These are phyloP conservation scores for Apotomis capreana DNA, from an alignment of 2,888 invertebrate species.

Conservation along the genomic window DNA sequence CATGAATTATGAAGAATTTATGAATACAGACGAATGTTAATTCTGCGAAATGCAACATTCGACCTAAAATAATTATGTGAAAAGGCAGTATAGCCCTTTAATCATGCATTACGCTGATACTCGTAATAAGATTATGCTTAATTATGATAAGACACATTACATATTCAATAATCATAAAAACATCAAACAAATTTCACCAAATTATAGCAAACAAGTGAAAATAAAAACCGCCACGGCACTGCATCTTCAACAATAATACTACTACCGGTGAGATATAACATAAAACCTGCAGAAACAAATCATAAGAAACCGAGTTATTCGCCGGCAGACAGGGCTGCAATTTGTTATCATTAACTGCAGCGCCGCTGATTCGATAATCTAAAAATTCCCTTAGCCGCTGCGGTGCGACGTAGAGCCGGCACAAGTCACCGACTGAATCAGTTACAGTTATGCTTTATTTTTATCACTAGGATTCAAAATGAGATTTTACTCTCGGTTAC, in stretches of 20 bases:
- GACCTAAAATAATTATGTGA: too few relatives aligned
- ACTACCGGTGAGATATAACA: constrained; percentile 10
- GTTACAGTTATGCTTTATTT: neutral
- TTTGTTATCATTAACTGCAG: constrained; percentile 41
- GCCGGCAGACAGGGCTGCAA: constrained; percentile 38
- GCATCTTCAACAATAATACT: constrained; percentile 10
- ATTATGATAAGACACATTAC: too few relatives aligned
- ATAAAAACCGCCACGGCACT: neutral
- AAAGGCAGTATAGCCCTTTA: too few relatives aligned
- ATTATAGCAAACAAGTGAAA: neutral
- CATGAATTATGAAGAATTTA: too few relatives aligned
- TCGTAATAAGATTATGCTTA: too few relatives aligned
- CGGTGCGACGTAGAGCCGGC: constrained; percentile 45
- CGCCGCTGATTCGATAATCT: constrained; percentile 44
- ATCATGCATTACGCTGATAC: too few relatives aligned
- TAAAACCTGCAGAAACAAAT: constrained; percentile 28
- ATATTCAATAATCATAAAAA: too few relatives aligned
- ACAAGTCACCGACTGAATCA: constrained; percentile 17
- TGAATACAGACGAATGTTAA: too few relatives aligned
- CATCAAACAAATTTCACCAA: too few relatives aligned
- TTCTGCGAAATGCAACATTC: too few relatives aligned
- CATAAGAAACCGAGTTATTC: constrained; percentile 32
- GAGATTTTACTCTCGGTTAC: too few relatives aligned
- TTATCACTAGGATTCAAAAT: too few relatives aligned
- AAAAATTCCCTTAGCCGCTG: constrained; percentile 54